A percentile compares a stretch with the other conserved stretches of the same genome.
These are phyloP conservation scores for Eonycteris spelaea DNA, from an alignment of 2,113 vertebrate species.

Conservation along the genomic window DNA sequence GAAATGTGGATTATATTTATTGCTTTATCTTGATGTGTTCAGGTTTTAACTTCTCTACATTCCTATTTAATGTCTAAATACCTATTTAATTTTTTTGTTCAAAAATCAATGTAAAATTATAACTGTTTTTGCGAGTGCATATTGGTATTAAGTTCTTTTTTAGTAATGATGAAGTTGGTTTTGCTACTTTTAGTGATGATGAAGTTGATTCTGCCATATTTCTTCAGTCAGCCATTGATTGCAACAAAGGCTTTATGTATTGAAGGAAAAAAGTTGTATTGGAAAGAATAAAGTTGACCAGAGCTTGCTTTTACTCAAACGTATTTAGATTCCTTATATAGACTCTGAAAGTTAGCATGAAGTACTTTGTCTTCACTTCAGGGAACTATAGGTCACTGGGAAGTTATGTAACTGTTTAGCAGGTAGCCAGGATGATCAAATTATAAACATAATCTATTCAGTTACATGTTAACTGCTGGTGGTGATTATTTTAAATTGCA, in stretches of 20 bases:
- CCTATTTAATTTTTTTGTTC: background rate
- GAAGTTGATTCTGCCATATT: background rate
- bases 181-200: background rate
- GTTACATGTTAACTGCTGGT: background rate
- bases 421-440: background rate
- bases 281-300: background rate
- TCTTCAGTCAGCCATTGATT: background rate
- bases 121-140: background rate
- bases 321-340: background rate
- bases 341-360: background rate
- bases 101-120: conserved; percentile 4
- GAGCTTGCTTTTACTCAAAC: background rate
- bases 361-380: conserved; percentile 7
- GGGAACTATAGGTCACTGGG: background rate
- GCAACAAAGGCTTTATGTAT: background rate
- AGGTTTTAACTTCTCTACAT: background rate
- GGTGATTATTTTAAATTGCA: conserved; percentile 5
- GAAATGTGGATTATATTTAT: background rate
- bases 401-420: background rate
- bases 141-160: background rate
- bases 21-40: background rate
- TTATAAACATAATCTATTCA: background rate
- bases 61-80: background rate
- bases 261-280: background rate
- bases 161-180: background rate